Percentiles rank a stretch among this genome's conserved stretches.
Evolutionary conservation across 1,140 invertebrate genomes (phyloP).

Genomic region (Neodiprion fabricii): DNA sequence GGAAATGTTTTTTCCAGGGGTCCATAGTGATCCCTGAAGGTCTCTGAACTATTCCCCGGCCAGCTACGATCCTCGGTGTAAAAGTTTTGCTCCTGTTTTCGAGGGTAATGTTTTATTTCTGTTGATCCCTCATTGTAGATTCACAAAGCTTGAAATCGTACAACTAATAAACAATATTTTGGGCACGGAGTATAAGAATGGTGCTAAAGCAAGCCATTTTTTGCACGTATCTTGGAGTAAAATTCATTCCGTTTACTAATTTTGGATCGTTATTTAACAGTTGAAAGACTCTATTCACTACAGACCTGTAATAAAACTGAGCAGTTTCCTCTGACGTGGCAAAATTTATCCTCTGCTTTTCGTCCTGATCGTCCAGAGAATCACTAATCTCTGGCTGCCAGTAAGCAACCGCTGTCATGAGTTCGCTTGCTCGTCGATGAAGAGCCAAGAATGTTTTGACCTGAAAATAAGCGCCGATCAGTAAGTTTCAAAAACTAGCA

Average conservation of each 20-base stretch:
- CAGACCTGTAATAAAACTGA: constrained; percentile 24
- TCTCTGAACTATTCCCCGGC: constrained; percentile 46
- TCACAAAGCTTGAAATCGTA: too few species aligned
- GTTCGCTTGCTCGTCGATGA: constrained; percentile 20
- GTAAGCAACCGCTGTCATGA: constrained; percentile 11
- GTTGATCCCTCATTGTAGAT: too few species aligned
- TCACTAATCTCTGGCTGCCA: constrained; percentile 20
- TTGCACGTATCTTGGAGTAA: too few species aligned
- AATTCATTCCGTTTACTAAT: neutral
- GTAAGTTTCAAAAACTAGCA: neutral
- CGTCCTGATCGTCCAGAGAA: neutral
- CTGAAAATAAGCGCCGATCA: neutral
- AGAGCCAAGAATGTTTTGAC: constrained; percentile 19
- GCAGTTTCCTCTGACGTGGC: neutral
- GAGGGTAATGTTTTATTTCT: neutral
- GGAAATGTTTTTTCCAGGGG: constrained; percentile 65
- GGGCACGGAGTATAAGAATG: too few species aligned
- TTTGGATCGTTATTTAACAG: neutral
- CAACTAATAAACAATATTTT: too few species aligned
- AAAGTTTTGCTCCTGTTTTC: constrained; percentile 29
- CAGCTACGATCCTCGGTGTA: constrained; percentile 27
- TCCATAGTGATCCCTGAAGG: constrained; percentile 66
- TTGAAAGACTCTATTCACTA: neutral
- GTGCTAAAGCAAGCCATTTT: too few species aligned
- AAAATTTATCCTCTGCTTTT: constrained; percentile 8